These are phyloP conservation scores for Drosophila parthenogenetica DNA, from an alignment of 2,888 invertebrate genomes.

Conservation along the genomic window DNA sequence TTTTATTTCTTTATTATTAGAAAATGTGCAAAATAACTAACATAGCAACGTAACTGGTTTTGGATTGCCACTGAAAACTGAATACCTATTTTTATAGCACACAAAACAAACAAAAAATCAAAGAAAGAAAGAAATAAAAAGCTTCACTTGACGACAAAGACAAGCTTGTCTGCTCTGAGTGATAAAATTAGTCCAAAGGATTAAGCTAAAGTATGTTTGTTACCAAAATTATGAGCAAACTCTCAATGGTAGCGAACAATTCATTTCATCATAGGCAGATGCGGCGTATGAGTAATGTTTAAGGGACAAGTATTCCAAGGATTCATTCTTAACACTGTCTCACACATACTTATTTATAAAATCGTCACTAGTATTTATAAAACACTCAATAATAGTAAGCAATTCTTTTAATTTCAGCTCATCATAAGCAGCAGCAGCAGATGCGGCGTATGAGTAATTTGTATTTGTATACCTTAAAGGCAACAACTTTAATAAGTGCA, in stretches of 20 bases:
- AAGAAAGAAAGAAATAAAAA: not conserved
- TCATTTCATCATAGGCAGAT: no score
- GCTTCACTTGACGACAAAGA: not conserved
- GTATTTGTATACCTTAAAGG: constrained; percentile 2
- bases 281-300: no score
- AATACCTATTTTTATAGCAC: not conserved
- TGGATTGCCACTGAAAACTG: constrained; percentile 3
- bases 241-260: no score
- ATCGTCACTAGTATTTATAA: not conserved
- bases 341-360: no score
- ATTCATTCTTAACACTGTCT: no score
- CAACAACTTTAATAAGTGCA: not conserved
- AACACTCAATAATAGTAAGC: not conserved
- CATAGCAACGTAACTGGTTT: constrained; percentile 16
- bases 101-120: not conserved
- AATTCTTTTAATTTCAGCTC: not conserved
- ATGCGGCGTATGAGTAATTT: constrained; percentile 41
- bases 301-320: no score
- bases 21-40: constrained; percentile 8
- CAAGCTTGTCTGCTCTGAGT: no score
- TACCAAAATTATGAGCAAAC: no score
- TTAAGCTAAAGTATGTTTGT: no score
- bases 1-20: not conserved
- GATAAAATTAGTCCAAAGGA: no score
- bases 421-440: not conserved